A percentile compares a stretch with the other conserved stretches of the same genome.
phyloP scores from a whole-genome alignment of 92 coral and sea anemone species.

The Phenganax stokvisi region DNA sequence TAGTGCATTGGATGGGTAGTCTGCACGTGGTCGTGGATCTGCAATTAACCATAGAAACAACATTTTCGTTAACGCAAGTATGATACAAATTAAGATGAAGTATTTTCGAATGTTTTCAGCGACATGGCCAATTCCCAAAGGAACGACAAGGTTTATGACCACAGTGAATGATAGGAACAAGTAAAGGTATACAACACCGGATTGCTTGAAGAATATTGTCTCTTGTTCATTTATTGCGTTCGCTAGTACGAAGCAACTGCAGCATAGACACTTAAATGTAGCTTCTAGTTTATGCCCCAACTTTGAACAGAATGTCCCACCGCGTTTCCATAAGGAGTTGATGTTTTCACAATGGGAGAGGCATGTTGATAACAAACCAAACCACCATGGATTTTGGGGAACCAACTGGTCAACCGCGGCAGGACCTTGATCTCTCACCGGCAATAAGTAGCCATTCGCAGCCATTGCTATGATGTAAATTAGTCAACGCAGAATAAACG shows the following conservation, averaged over 20 bases:
- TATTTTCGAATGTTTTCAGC: background rate
- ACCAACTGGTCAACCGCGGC: background rate
- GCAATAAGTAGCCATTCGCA: background rate
- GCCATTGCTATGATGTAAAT: background rate
- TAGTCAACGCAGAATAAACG: background rate
- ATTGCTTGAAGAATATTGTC: background rate
- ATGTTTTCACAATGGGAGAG: background rate
- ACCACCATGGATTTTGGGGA: slow-evolving; percentile 1
- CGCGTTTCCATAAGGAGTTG: background rate
- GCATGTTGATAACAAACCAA: background rate
- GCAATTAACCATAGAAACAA: background rate
- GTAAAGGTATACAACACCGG: background rate
- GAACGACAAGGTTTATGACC: background rate
- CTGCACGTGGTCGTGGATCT: background rate
- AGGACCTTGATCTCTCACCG: background rate
- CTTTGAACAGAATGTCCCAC: background rate
- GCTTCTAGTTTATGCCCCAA: background rate
- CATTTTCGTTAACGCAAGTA: background rate
- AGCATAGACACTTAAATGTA: background rate
- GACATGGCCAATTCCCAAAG: background rate
- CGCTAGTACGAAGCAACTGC: background rate
- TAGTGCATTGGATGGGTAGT: background rate
- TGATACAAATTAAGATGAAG: background rate
- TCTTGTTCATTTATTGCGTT: background rate
- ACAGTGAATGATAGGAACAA: background rate